A percentile compares a stretch with the other conserved stretches of the same genome.
Conservation (phyloP, 2,797 vertebrate species). For the Hybognathus amarus region DNA sequence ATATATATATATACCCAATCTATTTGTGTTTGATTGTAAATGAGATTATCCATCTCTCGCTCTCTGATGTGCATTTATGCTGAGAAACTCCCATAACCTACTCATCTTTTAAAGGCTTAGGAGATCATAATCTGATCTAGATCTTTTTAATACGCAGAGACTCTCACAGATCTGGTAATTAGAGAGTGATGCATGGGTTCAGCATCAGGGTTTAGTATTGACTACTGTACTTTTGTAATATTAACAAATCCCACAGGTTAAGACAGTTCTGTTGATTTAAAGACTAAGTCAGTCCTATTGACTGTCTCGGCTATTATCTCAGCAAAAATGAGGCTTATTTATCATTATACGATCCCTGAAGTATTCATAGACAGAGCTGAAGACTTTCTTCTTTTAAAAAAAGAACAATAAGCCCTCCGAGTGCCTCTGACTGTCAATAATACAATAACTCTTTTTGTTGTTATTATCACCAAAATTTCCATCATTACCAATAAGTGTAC, state of each 20-base stretch:
- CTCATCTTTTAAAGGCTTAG: constrained; percentile 36
- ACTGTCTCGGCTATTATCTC: constrained; percentile 55
- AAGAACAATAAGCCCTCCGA: background rate
- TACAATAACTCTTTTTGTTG: background rate
- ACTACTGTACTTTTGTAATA: constrained; percentile 57
- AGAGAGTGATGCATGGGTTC: constrained; percentile 41
- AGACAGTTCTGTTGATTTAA: constrained; percentile 36
- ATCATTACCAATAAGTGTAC: background rate
- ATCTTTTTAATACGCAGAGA: constrained; percentile 52
- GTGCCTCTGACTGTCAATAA: constrained; percentile 13
- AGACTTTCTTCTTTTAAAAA: constrained; percentile 24
- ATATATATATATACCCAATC: background rate
- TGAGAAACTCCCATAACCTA: constrained; percentile 43
- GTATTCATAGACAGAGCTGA: constrained; percentile 29
- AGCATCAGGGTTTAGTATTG: constrained; percentile 52
- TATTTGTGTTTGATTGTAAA: background rate
- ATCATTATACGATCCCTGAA: constrained; percentile 36
- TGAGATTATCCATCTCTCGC: constrained; percentile 1
- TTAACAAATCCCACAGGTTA: constrained; percentile 52
- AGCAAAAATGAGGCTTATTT: constrained; percentile 53
- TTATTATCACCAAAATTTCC: background rate
- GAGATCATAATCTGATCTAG: constrained; percentile 51
- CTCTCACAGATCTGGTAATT: constrained; percentile 47
- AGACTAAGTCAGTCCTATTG: constrained; percentile 55
- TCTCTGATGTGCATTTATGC: constrained; percentile 7